Base-by-base conservation (phyloP, 2,797 vertebrate species). In the Brachymystax lenok region DNA sequence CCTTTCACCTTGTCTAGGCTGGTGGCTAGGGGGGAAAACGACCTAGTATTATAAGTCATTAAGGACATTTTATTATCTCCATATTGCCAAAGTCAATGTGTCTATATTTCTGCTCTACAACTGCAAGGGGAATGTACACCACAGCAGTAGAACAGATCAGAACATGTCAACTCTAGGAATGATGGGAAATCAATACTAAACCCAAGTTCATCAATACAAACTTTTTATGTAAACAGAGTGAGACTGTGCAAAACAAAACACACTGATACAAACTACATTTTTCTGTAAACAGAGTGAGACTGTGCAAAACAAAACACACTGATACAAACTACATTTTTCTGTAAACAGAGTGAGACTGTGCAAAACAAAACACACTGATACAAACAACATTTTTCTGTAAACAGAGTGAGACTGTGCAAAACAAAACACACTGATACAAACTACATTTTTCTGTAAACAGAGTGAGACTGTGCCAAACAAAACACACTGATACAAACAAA, bases 21-120 rank as follows among this genome's bases (percentile, higher is more conserved):
- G 40, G 40, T 12, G 40, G 40, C 40, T 46, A 3, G 8, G 2
- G 40, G 40, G 40, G 40, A 0, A 46, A 46, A 46, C 10, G 0
- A 46, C 8, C 8, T 3, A 2, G 40, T 46, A 84, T 87, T 86
- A 91, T 86, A 87, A 88, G 92, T 93, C 92, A 91, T 92, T 93
- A 91, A 89, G 92, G 92, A 90, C 90, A 94, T 93, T 91, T 93
- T 91, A 93, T 93, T 93, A 94, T 92, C 92, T 93, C 92, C 92
- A 91, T 92, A 92, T 93, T 93, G 93, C 92, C 93, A 94, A 93
- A 92, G 93, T 94, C 92, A 93, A 92, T 88, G 87, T 90, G 91
- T 86, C 92, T 92, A 92, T 93, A 93, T 94, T 93, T 94, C 90
- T 91, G 91, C 85, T 94, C 94, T 94, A 94, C 91, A 89, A 87